Evolutionary conservation across 2,888 invertebrate genomes (phyloP), one percentile per base, ranked within the genome.

Genomic region (Cantharis lateralis): DNA sequence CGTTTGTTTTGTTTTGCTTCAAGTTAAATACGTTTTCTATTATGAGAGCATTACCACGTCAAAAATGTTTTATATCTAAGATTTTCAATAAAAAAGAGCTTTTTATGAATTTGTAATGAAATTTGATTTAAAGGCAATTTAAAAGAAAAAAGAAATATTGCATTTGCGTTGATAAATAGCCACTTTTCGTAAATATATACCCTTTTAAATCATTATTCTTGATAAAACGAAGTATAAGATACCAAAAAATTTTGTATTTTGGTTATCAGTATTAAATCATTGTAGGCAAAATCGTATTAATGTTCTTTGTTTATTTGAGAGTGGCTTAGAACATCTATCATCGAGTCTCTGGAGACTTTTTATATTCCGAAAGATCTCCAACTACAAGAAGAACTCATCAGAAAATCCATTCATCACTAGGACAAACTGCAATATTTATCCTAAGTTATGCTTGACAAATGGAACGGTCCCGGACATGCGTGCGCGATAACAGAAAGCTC

Each of bases 371-470:
- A 66, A 74, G 78, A 76, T 72, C 74, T 71, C 66, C 70, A 71
- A 74, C 69, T 79, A 73, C 71, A 76, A 77, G 75, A 77, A 72
- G 72, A 80, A 78, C 82, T 83, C 83, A 84, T 84, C 84, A 83
- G 79, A 81, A 82, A 82, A 81, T 82, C 81, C 82, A 85, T 85
- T 82, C 83, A 85, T 85, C 85, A 85, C 84, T 83, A 81, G 76
- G 72, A 78, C 75, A 71, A 70, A 73, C 74, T 73, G 77, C 81
- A 80, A 83, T 83, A 83, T 82, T 82, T 81, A 83, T 82, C 80
- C 81, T 75, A 80, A 80, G 78, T 81, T 79, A 82, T 81, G 81
- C 81, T 83, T 87, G 86, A 86, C 85, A 86, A 86, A 86, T 86
- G 86, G 82, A 84, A 82, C 73, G 83, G 81, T 84, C 83, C 83